Base-by-base conservation (phyloP, 1,140 invertebrate genomes). In the Drosophila kepulauana region DNA sequence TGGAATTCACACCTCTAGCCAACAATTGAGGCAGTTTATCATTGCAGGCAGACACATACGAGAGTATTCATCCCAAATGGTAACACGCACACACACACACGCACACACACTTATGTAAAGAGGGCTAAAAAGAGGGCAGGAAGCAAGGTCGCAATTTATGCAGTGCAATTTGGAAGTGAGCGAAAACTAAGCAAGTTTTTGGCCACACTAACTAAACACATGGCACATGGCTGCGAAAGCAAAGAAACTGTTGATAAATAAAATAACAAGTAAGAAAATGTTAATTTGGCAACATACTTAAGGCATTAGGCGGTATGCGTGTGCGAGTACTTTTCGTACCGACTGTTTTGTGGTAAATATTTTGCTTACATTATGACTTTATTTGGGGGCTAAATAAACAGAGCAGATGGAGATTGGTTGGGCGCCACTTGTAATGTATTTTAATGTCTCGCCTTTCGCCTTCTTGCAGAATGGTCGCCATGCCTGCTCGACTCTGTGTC, bases 401-500 rank as follows among this genome's bases (percentile, higher is more conserved):
- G 66, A 15, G 28, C 58, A 30, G 1, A 30, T 13, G 5, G 52
- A 10, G 35, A 43, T 58, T 43, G 56, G 43, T 43, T 16, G 61
- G 33, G 43, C 46, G 56, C 63, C 75, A 25, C 66, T 81, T 80
- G 68, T 78, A 81, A 84, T 79, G 78, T 91, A 86, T 87, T 81
- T 91, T 79, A 89, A 89, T 88, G 81, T 54, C 28, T 7, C 30
- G 8, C 15, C 15, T 59, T 59, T 59, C 59, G 49, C 45, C 43
- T 52, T 20, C 28, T 81, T 74, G 30, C 91, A 95, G 95, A 95
- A 95, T 87, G 95, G 96, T 2, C 95, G 95, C 15, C 96, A 96
- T 91, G 96, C 95, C 16, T 97, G 96, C 91, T 94, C 95, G 5
- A 95, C 95, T 3, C 87, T 95, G 33, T 97, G 96, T 82, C 95